Evolutionary conservation across 2,113 vertebrate genomes (phyloP).

Genomic region (Larimichthys crocea): DNA sequence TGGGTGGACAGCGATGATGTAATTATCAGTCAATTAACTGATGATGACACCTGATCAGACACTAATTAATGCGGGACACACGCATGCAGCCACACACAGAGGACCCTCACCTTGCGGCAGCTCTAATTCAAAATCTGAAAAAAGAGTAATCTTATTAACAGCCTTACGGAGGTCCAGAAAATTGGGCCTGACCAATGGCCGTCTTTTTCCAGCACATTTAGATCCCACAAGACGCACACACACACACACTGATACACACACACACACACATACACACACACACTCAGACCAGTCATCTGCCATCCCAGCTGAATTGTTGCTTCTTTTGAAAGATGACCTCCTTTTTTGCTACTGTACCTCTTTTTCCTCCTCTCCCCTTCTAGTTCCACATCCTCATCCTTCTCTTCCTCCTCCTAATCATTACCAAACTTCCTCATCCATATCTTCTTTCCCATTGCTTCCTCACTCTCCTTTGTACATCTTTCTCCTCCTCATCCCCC

Average conservation of each 20-base stretch:
- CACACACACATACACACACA: neutral
- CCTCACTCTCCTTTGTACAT: neutral
- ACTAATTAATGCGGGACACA: slow-evolving; percentile 32
- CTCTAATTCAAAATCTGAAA: slow-evolving; percentile 11
- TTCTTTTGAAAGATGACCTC: slow-evolving; percentile 48
- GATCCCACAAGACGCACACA: slow-evolving; percentile 29
- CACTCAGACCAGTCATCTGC: slow-evolving; percentile 29
- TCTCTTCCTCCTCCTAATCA: slow-evolving; percentile 4
- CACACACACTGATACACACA: slow-evolving; percentile 5
- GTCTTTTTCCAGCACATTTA: neutral
- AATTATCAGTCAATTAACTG: slow-evolving; percentile 66
- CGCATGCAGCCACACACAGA: neutral
- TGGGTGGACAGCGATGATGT: slow-evolving; percentile 49
- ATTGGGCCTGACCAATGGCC: slow-evolving; percentile 15
- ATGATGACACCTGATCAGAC: slow-evolving; percentile 69
- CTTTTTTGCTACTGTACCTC: slow-evolving; percentile 41
- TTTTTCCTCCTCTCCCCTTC: neutral
- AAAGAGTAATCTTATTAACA: slow-evolving; percentile 7
- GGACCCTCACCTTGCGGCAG: slow-evolving; percentile 1
- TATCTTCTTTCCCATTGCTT: neutral
- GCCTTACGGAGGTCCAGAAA: slow-evolving; percentile 15
- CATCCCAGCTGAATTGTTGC: slow-evolving; percentile 36
- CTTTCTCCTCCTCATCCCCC: slow-evolving; percentile 11
- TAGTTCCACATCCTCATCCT: neutral
- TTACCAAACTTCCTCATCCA: slow-evolving; percentile 21